Base-by-base conservation (phyloP, 2,113 vertebrate genomes). In the Misgurnus anguillicaudatus region DNA sequence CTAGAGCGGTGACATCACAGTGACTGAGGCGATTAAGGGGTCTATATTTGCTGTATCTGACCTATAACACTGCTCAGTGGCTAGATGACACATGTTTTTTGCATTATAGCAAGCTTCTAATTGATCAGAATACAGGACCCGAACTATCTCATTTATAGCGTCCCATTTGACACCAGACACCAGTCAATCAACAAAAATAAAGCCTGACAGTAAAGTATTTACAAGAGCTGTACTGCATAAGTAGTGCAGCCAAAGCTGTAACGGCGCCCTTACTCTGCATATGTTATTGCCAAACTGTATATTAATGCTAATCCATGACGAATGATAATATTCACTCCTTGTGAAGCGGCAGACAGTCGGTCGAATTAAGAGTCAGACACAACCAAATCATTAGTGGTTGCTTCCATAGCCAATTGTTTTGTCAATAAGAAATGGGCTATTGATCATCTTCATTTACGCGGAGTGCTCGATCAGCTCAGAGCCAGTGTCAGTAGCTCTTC, bases 371-470 rank as follows among this genome's bases (percentile, higher is more conserved):
- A 61, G 69, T 69, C 70, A 66, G 70, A 72, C 64, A 47, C 55
- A 31, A 66, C 42, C 16, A 74, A 73, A 74, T 78, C 69, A 75
- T 83, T 79, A 80, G 78, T 17, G 81, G 66, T 42, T 57, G 63
- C 68, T 62, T 80, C 73, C 62, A 17, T 63, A 75, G 81, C 70
- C 76, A 62, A 72, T 85, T 83, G 80, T 79, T 79, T 79, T 76
- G 78, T 72, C 81, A 60, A 57, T 85, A 53, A 75, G 66, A 69
- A 66, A 63, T 70, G 21, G 45, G 81, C 45, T 77, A 83, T 83
- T 80, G 81, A 79, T 83, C 77, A 79, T 73, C 38, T 69, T 83
- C 77, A 74, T 67, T 82, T 80, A 76, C n/a, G 17, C 58, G 64
- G 14, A 72, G 39, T n/a, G 47, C 75, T 66, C 21, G 78, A 61